Percentiles rank a stretch among this genome's conserved stretches.
Conservation (phyloP, 2,888 invertebrate genomes). For the Megalurothrips usitatus region DNA sequence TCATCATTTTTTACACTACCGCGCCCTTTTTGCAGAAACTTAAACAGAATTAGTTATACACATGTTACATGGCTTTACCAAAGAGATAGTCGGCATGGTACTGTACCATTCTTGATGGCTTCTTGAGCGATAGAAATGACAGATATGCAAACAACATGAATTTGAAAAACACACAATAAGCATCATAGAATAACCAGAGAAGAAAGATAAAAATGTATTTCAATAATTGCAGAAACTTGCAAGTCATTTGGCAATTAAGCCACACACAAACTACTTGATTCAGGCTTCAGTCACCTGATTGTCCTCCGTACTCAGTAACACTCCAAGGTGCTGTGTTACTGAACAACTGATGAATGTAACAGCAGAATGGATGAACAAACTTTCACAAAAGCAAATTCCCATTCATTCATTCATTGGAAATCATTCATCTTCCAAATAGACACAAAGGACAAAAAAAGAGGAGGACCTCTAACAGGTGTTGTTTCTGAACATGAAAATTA, state of each 20-base stretch:
- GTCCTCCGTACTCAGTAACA: not conserved
- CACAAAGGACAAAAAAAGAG: too few species aligned
- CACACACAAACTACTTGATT: constrained; percentile 23
- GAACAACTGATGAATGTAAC: too few species aligned
- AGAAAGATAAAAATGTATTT: not conserved
- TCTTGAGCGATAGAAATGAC: not conserved
- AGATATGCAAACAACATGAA: constrained; percentile 7
- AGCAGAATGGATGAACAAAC: too few species aligned
- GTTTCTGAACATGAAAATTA: too few species aligned
- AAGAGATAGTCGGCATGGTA: not conserved
- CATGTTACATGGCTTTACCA: not conserved
- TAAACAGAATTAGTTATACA: not conserved
- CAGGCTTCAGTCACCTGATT: not conserved
- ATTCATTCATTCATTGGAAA: too few species aligned
- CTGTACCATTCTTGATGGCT: not conserved
- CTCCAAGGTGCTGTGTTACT: too few species aligned
- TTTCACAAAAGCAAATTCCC: too few species aligned
- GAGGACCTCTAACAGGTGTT: too few species aligned
- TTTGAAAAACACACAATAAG: constrained; percentile 14
- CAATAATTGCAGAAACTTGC: not conserved
- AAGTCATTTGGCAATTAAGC: not conserved
- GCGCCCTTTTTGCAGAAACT: not conserved
- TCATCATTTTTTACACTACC: not conserved
- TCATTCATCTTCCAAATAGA: too few species aligned
- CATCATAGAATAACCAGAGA: constrained; percentile 14